Base-by-base conservation (phyloP, 92 coral and sea anemone species). In the Chrysogorgia sp. region DNA sequence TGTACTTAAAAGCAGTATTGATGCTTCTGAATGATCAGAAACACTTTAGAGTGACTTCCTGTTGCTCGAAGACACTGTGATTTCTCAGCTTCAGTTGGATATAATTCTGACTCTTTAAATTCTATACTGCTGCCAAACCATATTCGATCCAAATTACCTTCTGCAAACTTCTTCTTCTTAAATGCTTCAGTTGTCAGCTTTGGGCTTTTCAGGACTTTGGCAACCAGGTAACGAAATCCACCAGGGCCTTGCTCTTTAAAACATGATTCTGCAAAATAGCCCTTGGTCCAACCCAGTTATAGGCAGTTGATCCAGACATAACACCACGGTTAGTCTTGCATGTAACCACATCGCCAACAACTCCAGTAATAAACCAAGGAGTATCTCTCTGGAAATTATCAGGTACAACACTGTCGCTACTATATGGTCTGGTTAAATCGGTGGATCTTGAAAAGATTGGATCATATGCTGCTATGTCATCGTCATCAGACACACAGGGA, bases 241-340 rank as follows among this genome's bases (percentile, higher is more conserved):
- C 65, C 82, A 24, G 75, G 71, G 10, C 86, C 86, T 74, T 82
- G 86, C 47, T 75, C 81, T 65, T 83, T 83, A 34, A 75, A 83
- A 75, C 75, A 76, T 14, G 86, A 81, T 58, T 82, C 68, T 31
- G 81, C 67, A 35, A 76, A 56, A 49, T 82, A 82, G 2, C 82
- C 86, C 32, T 80, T 80, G 1, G 78, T 67, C 50, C 50, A 9
- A 43, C 9, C 50, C 50, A 43, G 50, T 43, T 43, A 43, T 43
- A 43, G 17, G 50, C 50, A 43, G 9, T 57, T 1, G 61, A 35
- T 19, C 63, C 26, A 0, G 29, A 1, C 29, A 61, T 85, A 3
- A 80, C 89, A 0, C 85, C 63, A 10, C 89, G 60, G 34, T 4
- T 45, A 0, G 52, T 32, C 61, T 85, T 85, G 31, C 72, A 41